These are phyloP conservation scores for Folsomia manolachei DNA, from an alignment of 2,888 invertebrate genomes.

Conservation along the genomic window DNA sequence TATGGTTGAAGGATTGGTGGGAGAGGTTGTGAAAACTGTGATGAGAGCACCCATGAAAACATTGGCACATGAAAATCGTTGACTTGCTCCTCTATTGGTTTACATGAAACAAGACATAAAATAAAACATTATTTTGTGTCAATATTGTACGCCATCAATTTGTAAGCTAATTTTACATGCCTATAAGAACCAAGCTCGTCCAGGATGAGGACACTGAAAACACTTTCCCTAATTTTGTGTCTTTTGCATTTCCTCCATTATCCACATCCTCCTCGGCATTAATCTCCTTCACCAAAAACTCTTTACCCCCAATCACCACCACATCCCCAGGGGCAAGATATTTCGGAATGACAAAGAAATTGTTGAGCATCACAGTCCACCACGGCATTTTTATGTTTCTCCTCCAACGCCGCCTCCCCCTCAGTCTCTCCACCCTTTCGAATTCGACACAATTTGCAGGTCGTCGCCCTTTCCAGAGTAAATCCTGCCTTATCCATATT, in stretches of 20 bases:
- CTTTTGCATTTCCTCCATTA: background rate
- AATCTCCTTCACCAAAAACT: constrained; percentile 10
- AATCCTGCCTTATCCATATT: background rate
- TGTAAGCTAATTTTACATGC: background rate
- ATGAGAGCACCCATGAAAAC: background rate
- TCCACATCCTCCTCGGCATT: background rate
- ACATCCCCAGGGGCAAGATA: background rate
- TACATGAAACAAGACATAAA: no score
- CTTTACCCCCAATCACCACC: background rate
- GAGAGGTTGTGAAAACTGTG: background rate
- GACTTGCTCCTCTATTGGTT: background rate
- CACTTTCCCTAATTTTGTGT: background rate
- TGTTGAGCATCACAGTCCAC: constrained; percentile 1
- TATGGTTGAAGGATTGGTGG: background rate
- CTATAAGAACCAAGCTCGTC: background rate
- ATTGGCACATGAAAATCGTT: background rate
- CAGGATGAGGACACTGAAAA: background rate
- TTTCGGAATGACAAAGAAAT: background rate
- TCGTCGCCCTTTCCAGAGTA: constrained; percentile 9
- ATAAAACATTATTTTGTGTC: no score
- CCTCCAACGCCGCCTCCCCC: background rate
- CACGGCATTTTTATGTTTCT: background rate
- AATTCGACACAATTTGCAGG: constrained; percentile 5
- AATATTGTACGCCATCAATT: no score
- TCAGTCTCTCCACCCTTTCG: background rate